Evolutionary conservation across 1,140 invertebrate genomes (phyloP).

Genomic region (Leucophenga varia): DNA sequence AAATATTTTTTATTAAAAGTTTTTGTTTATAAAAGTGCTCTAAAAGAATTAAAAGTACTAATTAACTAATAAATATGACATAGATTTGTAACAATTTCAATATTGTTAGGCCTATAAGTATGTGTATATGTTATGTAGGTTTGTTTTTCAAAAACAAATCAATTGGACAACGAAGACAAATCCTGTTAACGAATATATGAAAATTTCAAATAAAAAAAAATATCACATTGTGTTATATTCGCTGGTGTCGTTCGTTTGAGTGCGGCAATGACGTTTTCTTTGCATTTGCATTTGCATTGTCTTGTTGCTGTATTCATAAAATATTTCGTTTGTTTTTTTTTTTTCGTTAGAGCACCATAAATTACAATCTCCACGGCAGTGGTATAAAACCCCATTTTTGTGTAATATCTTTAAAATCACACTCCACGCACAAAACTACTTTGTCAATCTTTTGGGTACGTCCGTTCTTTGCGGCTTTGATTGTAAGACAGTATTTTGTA

Average conservation of each 20-base stretch:
- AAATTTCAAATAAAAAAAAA: slow-evolving; percentile 53
- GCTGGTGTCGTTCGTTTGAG: too few species aligned
- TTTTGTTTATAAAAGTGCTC: slow-evolving; percentile 29
- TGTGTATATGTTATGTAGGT: slow-evolving; percentile 4
- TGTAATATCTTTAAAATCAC: slow-evolving; percentile 46
- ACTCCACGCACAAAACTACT: slow-evolving; percentile 42
- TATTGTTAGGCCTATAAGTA: slow-evolving; percentile 7
- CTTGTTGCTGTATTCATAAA: too few species aligned
- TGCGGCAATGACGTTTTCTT: too few species aligned
- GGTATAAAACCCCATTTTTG: slow-evolving; percentile 54
- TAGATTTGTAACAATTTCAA: slow-evolving; percentile 34
- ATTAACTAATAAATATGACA: slow-evolving; percentile 41
- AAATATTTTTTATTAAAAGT: too few species aligned
- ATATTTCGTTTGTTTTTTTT: too few species aligned
- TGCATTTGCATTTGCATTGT: too few species aligned
- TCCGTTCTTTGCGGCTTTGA: slow-evolving; percentile 37
- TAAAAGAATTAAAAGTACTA: slow-evolving; percentile 30
- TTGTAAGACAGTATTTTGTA: slow-evolving; percentile 43
- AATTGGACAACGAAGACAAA: slow-evolving; percentile 37
- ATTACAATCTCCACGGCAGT: slow-evolving; percentile 49
- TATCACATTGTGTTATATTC: slow-evolving; percentile 41
- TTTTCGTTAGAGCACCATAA: neutral
- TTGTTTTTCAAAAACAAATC: slow-evolving; percentile 42
- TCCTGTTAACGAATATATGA: too few species aligned
- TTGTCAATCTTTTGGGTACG: slow-evolving; percentile 37